phyloP scores from a whole-genome alignment of 2,113 vertebrate genomes.

The Cranoglanis bouderius region DNA sequence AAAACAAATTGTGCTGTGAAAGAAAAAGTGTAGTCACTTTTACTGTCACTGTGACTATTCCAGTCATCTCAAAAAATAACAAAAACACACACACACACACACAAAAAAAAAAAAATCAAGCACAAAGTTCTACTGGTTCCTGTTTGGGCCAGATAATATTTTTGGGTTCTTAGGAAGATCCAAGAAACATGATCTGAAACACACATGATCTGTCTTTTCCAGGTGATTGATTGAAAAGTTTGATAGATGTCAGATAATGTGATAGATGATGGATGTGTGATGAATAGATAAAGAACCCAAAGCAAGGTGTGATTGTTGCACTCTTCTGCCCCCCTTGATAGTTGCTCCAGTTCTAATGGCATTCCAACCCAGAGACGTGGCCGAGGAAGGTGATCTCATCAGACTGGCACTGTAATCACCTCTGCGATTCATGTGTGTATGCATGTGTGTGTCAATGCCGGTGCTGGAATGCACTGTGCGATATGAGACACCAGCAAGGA shows the following conservation, averaged over 20 bases:
- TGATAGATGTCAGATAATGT: background rate
- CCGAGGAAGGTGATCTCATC: constrained; percentile 17
- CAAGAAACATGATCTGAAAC: background rate
- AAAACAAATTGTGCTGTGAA: background rate
- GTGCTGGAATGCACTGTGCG: background rate
- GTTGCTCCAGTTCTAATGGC: background rate
- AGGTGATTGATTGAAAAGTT: background rate
- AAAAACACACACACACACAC: too few species aligned
- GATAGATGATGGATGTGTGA: background rate
- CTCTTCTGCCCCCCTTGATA: background rate
- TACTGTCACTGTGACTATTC: background rate
- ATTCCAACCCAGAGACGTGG: background rate
- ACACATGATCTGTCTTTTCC: too few species aligned
- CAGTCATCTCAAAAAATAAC: too few species aligned
- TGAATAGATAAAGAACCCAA: background rate
- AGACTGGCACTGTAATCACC: background rate
- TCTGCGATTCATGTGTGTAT: background rate
- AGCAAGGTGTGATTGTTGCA: background rate
- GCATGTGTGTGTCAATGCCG: background rate
- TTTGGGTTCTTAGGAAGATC: background rate
- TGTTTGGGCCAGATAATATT: background rate
- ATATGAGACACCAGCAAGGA: constrained; percentile 40
- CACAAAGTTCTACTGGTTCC: background rate
- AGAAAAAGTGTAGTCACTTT: background rate
- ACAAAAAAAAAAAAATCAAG: background rate